These are phyloP conservation scores for Peromyscus californicus DNA, from an alignment of 2,113 vertebrate genomes.

Conservation along the genomic window DNA sequence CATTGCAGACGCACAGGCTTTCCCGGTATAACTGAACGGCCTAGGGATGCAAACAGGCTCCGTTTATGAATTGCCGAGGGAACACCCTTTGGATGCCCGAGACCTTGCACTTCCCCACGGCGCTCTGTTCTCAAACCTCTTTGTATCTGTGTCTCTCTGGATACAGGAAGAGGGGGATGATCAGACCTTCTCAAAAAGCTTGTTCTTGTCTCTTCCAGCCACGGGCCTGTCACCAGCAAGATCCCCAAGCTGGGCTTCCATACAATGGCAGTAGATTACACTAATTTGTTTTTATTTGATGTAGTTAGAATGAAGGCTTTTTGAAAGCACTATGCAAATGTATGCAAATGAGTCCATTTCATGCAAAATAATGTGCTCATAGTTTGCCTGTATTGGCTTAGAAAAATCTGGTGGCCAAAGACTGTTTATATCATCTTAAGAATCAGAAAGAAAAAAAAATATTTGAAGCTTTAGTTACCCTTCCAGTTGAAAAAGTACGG, in stretches of 20 bases:
- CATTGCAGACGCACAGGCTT: not conserved
- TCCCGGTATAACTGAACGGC: not conserved
- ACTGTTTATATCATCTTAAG: conserved; percentile 59
- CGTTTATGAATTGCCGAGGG: not conserved
- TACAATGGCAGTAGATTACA: conserved; percentile 79
- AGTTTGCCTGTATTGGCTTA: conserved; percentile 63
- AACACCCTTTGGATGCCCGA: not conserved
- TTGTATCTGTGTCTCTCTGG: not conserved
- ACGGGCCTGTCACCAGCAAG: not conserved
- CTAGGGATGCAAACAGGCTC: not conserved
- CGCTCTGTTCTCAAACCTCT: not conserved
- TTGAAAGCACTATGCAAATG: conserved; percentile 81
- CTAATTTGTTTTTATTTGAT: conserved; percentile 84
- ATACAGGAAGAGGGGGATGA: not conserved
- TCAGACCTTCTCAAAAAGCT: not conserved
- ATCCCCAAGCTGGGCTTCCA: conserved; percentile 24
- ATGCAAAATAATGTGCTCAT: conserved; percentile 77
- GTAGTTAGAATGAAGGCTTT: conserved; percentile 81
- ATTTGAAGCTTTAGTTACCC: conserved; percentile 63
- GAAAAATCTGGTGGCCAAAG: conserved; percentile 74
- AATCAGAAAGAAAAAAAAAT: conserved; percentile 46
- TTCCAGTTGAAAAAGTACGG: conserved; percentile 54
- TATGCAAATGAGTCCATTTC: conserved; percentile 78
- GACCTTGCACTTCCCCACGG: not conserved
- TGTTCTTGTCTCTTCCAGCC: not conserved